Percentiles rank a stretch among this genome's conserved stretches.
These are phyloP conservation scores for Onthophagus taurus DNA, from an alignment of 1,140 invertebrate genomes.

Conservation along the genomic window DNA sequence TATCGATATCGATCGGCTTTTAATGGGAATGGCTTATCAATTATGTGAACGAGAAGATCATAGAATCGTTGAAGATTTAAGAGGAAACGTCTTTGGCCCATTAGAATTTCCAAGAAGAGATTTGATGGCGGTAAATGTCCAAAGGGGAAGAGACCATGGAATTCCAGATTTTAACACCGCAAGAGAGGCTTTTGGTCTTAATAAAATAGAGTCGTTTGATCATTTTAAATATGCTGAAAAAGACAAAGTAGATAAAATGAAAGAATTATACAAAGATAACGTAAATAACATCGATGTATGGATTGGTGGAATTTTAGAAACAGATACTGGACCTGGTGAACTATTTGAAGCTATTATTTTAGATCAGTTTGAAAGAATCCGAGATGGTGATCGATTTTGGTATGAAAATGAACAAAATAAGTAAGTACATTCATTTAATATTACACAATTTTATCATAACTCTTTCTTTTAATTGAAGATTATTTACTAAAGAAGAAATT, in stretches of 20 bases:
- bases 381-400: conserved; percentile 51
- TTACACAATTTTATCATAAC: background rate
- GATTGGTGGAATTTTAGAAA: conserved; percentile 61
- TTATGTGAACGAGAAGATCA: conserved; percentile 55
- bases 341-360: conserved; percentile 47
- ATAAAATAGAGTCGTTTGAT: conserved; percentile 14
- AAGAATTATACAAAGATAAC: conserved; percentile 40
- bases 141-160: conserved; percentile 58
- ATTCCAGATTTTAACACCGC: conserved; percentile 58
- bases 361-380: conserved; percentile 47
- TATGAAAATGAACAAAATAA: conserved; percentile 44
- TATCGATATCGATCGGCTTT: conserved; percentile 46
- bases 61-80: conserved; percentile 53
- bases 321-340: conserved; percentile 47
- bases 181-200: conserved; percentile 42
- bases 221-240: conserved; percentile 19
- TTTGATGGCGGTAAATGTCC: conserved; percentile 56
- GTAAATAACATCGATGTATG: conserved; percentile 53
- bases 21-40: conserved; percentile 54
- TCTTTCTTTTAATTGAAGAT: conserved; percentile 28
- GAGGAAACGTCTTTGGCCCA: conserved; percentile 55
- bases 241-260: conserved; percentile 30
- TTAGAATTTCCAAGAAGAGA: conserved; percentile 60
- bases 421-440: conserved; percentile 30
- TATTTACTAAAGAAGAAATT: conserved; percentile 50